Conservation (phyloP, 2,113 vertebrate genomes). For the Ammospiza nelsoni region DNA sequence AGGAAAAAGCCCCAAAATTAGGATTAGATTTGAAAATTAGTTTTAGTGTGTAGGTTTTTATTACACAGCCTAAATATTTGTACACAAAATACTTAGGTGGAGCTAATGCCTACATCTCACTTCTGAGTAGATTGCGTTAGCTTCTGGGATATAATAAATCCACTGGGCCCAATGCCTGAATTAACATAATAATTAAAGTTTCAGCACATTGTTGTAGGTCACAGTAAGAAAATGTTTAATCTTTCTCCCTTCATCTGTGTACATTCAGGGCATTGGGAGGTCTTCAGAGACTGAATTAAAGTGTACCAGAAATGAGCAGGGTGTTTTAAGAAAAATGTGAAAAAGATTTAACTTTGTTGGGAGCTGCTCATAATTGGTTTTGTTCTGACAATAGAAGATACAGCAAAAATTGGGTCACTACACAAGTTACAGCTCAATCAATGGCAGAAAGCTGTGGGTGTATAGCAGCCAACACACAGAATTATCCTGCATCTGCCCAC, state of each 20-base stretch:
- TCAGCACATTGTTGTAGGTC: conserved; percentile 59
- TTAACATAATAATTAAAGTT: conserved; percentile 72
- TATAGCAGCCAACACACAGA: conserved; percentile 18
- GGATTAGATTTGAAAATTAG: background rate
- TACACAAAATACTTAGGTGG: background rate
- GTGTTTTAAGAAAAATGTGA: conserved; percentile 36
- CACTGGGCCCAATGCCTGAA: conserved; percentile 34
- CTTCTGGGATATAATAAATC: conserved; percentile 42
- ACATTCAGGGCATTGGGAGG: background rate
- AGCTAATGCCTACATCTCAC: background rate
- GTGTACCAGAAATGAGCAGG: conserved; percentile 24
- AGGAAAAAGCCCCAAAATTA: background rate
- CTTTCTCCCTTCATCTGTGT: conserved; percentile 62
- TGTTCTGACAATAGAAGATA: conserved; percentile 34
- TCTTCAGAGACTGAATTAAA: conserved; percentile 42
- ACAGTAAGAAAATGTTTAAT: conserved; percentile 65
- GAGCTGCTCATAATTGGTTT: conserved; percentile 30
- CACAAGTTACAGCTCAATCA: conserved; percentile 14
- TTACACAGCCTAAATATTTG: background rate
- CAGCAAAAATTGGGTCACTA: conserved; percentile 15
- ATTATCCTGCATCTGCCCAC: background rate
- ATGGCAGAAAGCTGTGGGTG: conserved; percentile 3
- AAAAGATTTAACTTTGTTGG: conserved; percentile 49
- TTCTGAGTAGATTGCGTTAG: conserved; percentile 38
- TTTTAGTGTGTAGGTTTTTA: background rate